Percentiles rank a stretch among this genome's conserved stretches.
Evolutionary conservation across 2,113 vertebrate genomes (phyloP).

Genomic region (Rhea americana): DNA sequence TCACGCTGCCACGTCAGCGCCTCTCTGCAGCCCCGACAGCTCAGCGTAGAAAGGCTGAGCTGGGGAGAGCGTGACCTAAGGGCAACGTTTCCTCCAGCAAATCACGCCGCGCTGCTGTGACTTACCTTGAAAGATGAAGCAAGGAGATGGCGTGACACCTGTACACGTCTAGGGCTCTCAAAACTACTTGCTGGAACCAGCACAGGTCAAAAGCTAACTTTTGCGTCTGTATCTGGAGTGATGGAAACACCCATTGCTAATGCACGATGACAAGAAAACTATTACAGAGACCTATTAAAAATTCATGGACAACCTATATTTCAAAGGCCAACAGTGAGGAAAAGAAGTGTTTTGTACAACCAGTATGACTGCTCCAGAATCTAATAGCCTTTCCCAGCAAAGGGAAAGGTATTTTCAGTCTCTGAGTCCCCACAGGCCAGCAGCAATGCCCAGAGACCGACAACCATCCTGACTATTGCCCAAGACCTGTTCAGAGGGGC

Average conservation of each 20-base stretch:
- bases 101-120: not conserved
- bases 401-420: conserved; percentile 8
- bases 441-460: not conserved
- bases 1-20: not conserved
- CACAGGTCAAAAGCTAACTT: not conserved
- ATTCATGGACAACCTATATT: not conserved
- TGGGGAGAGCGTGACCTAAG: fast-evolving
- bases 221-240: not conserved
- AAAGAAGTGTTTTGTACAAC: not conserved
- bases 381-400: not conserved
- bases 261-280: not conserved
- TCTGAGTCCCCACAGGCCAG: not conserved
- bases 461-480: not conserved
- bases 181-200: not conserved
- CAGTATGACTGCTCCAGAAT: not conserved
- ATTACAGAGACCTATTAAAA: not conserved
- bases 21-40: fast-evolving
- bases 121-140: not conserved
- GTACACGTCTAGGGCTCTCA: not conserved
- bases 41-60: fast-evolving
- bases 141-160: not conserved
- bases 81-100: not conserved
- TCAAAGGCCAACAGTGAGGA: not conserved
- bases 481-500: not conserved
- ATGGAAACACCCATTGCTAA: not conserved